A percentile compares a stretch with the other conserved stretches of the same genome.
Evolutionary conservation across 2,888 invertebrate species (phyloP).

Genomic region (Zaprionus obscuricornis): DNA sequence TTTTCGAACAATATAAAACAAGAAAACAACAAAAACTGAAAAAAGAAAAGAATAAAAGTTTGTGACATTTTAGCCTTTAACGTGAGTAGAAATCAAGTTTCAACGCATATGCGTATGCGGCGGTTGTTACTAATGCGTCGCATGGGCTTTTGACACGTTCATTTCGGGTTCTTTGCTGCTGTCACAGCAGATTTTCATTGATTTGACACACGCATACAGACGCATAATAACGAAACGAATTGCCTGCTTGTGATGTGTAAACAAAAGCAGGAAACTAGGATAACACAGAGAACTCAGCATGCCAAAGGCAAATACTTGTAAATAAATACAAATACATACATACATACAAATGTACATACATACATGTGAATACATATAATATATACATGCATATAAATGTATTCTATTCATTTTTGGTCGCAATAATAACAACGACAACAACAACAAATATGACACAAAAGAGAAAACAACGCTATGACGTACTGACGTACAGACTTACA

Average conservation of each 20-base stretch:
- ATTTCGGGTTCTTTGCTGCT: conserved; percentile 26
- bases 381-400: background rate
- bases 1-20: too few species aligned
- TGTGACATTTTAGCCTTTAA: conserved; percentile 27
- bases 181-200: conserved; percentile 56
- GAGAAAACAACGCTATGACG: too few species aligned
- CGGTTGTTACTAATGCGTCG: background rate
- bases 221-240: background rate
- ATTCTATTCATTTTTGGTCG: conserved; percentile 21
- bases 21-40: too few species aligned
- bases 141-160: conserved; percentile 41
- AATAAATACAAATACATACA: background rate
- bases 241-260: conserved; percentile 25
- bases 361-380: background rate
- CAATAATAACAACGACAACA: conserved; percentile 5
- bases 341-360: background rate
- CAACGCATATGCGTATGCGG: conserved; percentile 1
- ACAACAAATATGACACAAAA: too few species aligned
- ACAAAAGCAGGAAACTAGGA: conserved; percentile 27
- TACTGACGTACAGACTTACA: too few species aligned
- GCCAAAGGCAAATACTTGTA: background rate
- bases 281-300: background rate
- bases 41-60: conserved; percentile 22
- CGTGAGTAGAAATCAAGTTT: conserved; percentile 22
- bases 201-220: conserved; percentile 33